A percentile compares a stretch with the other conserved stretches of the same genome.
These are phyloP conservation scores for Paramisgurnus dabryanus DNA, from an alignment of 2,113 vertebrate genomes.

Conservation along the genomic window DNA sequence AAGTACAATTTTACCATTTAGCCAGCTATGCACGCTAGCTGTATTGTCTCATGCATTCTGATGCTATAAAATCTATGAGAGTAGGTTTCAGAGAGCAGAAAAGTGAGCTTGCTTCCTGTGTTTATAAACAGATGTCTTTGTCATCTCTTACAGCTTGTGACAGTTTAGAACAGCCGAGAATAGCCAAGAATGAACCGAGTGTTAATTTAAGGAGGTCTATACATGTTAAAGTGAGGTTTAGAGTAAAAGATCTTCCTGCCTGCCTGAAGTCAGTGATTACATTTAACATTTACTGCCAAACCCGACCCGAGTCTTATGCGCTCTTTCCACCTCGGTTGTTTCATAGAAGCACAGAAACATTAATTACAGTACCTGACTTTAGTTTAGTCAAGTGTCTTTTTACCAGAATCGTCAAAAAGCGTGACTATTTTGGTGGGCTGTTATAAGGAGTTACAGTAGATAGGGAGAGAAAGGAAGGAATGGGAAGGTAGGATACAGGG, in stretches of 20 bases:
- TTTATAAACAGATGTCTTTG: constrained; percentile 39
- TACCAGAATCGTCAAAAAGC: neutral
- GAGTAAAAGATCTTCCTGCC: constrained; percentile 11
- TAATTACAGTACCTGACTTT: constrained; percentile 16
- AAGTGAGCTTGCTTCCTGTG: constrained; percentile 17
- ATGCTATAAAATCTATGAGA: constrained; percentile 23
- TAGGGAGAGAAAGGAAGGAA: neutral
- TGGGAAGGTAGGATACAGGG: constrained; percentile 25
- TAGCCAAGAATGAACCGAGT: constrained; percentile 21
- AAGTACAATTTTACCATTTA: too few relatives aligned
- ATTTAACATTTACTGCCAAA: constrained; percentile 29
- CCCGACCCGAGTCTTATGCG: constrained; percentile 2
- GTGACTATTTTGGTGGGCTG: neutral
- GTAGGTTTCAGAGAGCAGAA: constrained; percentile 11
- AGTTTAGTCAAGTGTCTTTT: neutral
- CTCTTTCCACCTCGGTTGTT: constrained; percentile 31
- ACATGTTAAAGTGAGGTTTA: neutral
- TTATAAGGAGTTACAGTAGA: constrained; percentile 6
- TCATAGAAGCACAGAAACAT: constrained; percentile 18
- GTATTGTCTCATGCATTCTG: neutral
- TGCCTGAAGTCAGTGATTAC: constrained; percentile 27
- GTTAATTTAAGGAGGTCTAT: constrained; percentile 27
- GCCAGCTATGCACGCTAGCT: too few relatives aligned
- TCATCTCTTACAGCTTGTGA: constrained; percentile 33
- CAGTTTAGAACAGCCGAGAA: constrained; percentile 28